Conservation (phyloP, 2,113 vertebrate genomes). For the Ptilorrhoa leucosticta region DNA sequence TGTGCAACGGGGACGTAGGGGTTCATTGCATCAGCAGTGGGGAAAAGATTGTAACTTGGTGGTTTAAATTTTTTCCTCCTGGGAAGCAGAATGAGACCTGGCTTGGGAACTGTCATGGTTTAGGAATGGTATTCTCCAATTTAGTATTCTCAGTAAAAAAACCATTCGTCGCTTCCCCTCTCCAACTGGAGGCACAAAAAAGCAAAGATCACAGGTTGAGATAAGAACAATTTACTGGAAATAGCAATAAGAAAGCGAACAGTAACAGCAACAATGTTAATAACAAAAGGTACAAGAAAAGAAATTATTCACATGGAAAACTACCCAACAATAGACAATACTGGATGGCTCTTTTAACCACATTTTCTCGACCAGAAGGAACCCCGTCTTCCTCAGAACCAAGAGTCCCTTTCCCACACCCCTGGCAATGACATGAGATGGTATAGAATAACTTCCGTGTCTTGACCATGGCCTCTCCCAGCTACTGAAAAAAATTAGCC, state of each 20-base stretch:
- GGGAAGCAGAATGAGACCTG: neutral
- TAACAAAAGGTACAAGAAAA: neutral
- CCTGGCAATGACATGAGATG: neutral
- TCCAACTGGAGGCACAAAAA: neutral
- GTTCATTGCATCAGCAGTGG: neutral
- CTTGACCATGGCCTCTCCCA: neutral
- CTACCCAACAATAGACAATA: neutral
- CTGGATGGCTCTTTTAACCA: neutral
- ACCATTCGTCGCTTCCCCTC: neutral
- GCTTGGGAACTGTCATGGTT: neutral
- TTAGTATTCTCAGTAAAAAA: neutral
- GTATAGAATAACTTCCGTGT: neutral
- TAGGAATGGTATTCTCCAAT: neutral
- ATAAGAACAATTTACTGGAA: neutral
- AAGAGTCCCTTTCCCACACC: neutral
- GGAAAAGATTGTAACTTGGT: neutral
- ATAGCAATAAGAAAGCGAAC: neutral
- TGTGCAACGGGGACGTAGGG: accelerated
- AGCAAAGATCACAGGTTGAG: neutral
- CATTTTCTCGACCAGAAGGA: neutral
- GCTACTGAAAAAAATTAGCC: neutral
- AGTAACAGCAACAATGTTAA: neutral
- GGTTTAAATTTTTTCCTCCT: neutral
- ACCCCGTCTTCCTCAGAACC: accelerated
- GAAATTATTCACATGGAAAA: neutral